phyloP scores from a whole-genome alignment of 2,888 invertebrate species.

The Andrena praecox region DNA sequence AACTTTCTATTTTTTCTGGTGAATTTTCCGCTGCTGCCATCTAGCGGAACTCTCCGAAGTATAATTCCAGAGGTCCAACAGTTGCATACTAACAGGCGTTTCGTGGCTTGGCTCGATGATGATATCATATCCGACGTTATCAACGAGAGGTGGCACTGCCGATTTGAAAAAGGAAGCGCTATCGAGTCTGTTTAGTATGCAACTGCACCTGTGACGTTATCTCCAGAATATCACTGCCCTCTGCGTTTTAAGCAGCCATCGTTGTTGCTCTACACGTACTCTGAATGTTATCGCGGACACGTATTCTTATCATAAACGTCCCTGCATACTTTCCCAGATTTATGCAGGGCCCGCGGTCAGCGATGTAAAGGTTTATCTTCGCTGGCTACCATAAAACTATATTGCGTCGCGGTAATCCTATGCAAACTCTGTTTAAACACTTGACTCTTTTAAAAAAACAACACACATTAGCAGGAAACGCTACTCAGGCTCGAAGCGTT shows the following conservation, averaged over 20 bases:
- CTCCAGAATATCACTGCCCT: neutral
- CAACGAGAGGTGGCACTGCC: slow-evolving; percentile 27
- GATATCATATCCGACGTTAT: slow-evolving; percentile 18
- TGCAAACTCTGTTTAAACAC: neutral
- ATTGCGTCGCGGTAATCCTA: neutral
- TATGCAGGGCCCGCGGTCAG: neutral
- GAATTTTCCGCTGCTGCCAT: slow-evolving; percentile 4
- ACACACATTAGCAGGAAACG: no score
- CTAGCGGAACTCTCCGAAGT: neutral
- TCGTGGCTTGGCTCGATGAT: neutral
- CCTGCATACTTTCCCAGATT: neutral
- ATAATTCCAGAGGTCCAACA: neutral
- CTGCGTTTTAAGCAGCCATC: neutral
- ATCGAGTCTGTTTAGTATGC: neutral
- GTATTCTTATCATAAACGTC: slow-evolving; percentile 13
- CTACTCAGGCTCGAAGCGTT: no score
- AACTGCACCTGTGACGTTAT: slow-evolving; percentile 3
- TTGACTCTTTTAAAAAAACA: neutral
- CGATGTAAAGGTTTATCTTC: neutral
- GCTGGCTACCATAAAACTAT: neutral
- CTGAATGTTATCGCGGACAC: neutral
- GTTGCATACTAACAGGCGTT: slow-evolving; percentile 31
- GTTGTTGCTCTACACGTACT: neutral
- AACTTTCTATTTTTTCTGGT: neutral
- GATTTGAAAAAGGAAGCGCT: neutral